phyloP scores from a whole-genome alignment of 1,140 invertebrate species.

The Nasonia vitripennis region DNA sequence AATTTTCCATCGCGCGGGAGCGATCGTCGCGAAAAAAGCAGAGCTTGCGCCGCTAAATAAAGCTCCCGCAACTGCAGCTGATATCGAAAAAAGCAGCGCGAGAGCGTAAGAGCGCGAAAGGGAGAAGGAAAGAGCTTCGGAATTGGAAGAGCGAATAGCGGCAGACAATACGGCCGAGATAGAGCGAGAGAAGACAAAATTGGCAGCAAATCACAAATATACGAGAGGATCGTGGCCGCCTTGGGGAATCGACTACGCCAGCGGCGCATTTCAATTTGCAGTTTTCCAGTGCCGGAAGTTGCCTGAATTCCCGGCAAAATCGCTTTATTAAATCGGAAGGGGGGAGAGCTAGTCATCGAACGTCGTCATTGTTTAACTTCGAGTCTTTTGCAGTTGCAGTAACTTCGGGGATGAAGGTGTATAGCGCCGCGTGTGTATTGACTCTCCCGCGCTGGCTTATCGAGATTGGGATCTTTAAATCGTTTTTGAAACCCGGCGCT shows the following conservation, averaged over 20 bases:
- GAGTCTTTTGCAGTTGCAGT: not conserved
- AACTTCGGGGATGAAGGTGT: not conserved
- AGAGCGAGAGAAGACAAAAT: conserved; percentile 14
- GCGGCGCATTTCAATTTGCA: conserved; percentile 22
- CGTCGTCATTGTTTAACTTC: not conserved
- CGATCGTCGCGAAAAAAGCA: not conserved
- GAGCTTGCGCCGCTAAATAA: not conserved
- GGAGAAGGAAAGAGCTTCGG: not conserved
- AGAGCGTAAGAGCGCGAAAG: not conserved
- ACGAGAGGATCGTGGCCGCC: not conserved
- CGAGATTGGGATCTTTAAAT: not conserved
- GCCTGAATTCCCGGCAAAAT: not conserved
- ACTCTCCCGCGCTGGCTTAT: not conserved
- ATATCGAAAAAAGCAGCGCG: not conserved
- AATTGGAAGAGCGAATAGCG: not conserved
- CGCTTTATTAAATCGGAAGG: conserved; percentile 1
- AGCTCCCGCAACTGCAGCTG: not conserved
- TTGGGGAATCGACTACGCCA: not conserved
- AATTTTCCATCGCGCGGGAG: not conserved
- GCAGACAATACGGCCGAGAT: not conserved
- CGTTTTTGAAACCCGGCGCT: not conserved
- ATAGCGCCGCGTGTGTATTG: too few relatives aligned
- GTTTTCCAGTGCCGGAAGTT: conserved; percentile 5
- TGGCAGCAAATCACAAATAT: conserved; percentile 32
- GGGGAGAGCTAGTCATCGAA: not conserved